Conservation (phyloP, 2,797 vertebrate genomes). For the Dallia pectoralis region DNA sequence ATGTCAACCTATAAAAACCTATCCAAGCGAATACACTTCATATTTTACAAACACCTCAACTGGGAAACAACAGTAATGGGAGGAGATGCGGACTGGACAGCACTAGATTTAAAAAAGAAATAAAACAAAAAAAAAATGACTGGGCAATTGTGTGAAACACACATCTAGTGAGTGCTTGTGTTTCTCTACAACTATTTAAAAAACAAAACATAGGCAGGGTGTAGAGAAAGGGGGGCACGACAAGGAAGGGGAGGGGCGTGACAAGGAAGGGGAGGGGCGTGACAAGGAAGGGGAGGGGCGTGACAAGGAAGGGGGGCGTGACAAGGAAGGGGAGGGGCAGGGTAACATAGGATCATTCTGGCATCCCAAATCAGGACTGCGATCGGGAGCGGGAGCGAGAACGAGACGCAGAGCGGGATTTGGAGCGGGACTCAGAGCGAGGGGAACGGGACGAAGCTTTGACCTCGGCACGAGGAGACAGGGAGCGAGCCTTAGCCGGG, state of each 20-base stretch:
- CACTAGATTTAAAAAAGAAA: slow-evolving; percentile 53
- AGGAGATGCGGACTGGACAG: slow-evolving; percentile 33
- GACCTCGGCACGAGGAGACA: slow-evolving; percentile 66
- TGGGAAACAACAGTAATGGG: slow-evolving; percentile 50
- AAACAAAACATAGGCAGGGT: slow-evolving; percentile 43
- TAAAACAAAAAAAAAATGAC: neutral
- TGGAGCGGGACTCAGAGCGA: slow-evolving; percentile 77
- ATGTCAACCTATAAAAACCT: slow-evolving; percentile 68
- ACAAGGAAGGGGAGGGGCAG: slow-evolving; percentile 38
- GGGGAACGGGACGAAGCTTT: slow-evolving; percentile 40
- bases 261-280: slow-evolving; percentile 27
- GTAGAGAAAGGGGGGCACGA: slow-evolving; percentile 39
- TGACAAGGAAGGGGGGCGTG: slow-evolving; percentile 24
- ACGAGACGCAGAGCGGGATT: slow-evolving; percentile 80
- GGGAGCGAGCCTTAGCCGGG: slow-evolving; percentile 77
- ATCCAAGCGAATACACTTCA: slow-evolving; percentile 38
- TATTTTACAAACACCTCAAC: slow-evolving; percentile 59
- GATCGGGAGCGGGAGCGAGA: slow-evolving; percentile 71
- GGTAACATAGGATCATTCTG: slow-evolving; percentile 16
- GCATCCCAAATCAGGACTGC: slow-evolving; percentile 57
- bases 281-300: slow-evolving; percentile 37
- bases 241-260: slow-evolving; percentile 23
- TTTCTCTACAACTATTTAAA: slow-evolving; percentile 69
- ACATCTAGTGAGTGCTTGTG: slow-evolving; percentile 47
- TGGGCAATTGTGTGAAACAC: slow-evolving; percentile 55